Percentiles rank a stretch among this genome's conserved stretches.
Conservation (phyloP, 1,140 invertebrate species). For the Phymorhynchus buccinoides region DNA sequence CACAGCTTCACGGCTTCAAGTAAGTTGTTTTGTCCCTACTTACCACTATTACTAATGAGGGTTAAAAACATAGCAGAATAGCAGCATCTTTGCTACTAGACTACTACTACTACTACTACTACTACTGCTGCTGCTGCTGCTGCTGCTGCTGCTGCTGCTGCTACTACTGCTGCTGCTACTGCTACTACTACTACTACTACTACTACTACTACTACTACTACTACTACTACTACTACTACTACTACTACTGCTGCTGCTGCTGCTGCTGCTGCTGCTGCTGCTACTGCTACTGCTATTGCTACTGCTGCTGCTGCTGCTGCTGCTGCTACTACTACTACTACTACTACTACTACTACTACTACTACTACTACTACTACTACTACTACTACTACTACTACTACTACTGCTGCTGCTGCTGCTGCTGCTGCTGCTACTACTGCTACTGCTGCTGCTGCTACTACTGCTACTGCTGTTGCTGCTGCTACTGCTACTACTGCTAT, state of each 20-base stretch:
- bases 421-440: background rate
- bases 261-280: background rate
- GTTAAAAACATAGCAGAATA: no score
- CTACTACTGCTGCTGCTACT: background rate
- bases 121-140: no score
- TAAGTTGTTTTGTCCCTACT: no score
- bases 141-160: no score
- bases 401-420: constrained; percentile 15
- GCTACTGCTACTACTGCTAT: constrained; percentile 23
- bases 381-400: constrained; percentile 22
- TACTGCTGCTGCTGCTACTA: background rate
- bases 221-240: background rate
- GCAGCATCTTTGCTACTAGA: no score
- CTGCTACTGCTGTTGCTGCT: background rate
- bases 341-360: constrained; percentile 29
- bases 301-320: constrained; percentile 12
- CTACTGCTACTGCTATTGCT: constrained; percentile 7
- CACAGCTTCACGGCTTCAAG: no score
- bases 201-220: constrained; percentile 13
- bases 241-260: constrained; percentile 11
- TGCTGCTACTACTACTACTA: constrained; percentile 25
- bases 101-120: no score
- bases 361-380: constrained; percentile 27
- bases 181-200: constrained; percentile 1
- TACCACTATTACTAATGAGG: no score